A percentile compares a stretch with the other conserved stretches of the same genome.
phyloP scores from a whole-genome alignment of 2,113 vertebrate species.

The Numida meleagris region DNA sequence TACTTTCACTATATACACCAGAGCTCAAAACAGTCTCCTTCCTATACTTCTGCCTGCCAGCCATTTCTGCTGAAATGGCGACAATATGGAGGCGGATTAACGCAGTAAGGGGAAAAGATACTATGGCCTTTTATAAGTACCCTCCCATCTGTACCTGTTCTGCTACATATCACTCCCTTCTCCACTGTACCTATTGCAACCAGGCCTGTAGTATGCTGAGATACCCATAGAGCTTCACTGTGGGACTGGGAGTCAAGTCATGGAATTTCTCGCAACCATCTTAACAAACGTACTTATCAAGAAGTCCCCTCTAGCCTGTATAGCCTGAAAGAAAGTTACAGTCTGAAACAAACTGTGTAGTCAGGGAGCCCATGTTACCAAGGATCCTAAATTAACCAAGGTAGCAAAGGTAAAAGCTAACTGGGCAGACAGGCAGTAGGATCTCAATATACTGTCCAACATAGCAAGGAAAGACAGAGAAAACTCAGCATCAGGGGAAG shows the following conservation, averaged over 20 bases:
- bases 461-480: neutral
- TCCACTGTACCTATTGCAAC: neutral
- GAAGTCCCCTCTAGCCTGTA: neutral
- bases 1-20: neutral
- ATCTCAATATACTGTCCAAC: neutral
- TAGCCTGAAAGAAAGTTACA: neutral
- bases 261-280: neutral
- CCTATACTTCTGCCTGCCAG: neutral
- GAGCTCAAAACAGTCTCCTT: neutral
- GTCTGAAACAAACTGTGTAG: neutral
- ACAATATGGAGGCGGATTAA: neutral
- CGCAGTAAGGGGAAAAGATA: neutral
- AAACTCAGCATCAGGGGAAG: neutral
- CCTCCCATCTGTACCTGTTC: neutral
- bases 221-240: fast-evolving
- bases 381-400: neutral
- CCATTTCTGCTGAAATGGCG: fast-evolving
- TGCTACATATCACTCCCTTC: neutral
- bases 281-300: neutral
- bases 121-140: fast-evolving
- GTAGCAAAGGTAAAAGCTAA: neutral
- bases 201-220: fast-evolving
- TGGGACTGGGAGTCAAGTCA: fast-evolving
- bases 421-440: neutral
- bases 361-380: neutral